Percentiles rank a stretch among this genome's conserved stretches.
Evolutionary conservation across 2,888 invertebrate species (phyloP).

Genomic region (Agonum fuliginosum): DNA sequence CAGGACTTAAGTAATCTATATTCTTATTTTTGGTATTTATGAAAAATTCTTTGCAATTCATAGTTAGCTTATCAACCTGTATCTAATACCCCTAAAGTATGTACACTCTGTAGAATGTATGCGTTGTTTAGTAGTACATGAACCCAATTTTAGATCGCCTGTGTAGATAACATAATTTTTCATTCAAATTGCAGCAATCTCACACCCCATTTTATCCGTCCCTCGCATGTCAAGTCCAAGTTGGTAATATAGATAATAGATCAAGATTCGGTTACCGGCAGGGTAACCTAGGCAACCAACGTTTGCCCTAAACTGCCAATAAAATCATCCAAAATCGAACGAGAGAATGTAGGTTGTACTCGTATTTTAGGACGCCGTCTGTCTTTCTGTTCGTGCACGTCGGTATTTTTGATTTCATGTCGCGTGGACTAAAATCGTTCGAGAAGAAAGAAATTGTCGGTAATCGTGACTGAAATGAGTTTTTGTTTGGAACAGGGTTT

Average conservation of each 20-base stretch:
- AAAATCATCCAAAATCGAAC: conserved; percentile 28
- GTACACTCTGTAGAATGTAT: no score
- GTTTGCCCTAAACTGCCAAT: conserved; percentile 29
- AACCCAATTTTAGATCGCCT: no score
- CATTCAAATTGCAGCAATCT: background rate
- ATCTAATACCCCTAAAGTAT: no score
- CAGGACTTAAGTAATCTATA: no score
- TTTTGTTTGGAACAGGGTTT: conserved; percentile 12
- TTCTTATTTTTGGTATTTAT: no score
- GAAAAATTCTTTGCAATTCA: no score
- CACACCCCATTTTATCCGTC: background rate
- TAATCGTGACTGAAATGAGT: conserved; percentile 19
- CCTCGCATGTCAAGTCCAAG: conserved; percentile 9
- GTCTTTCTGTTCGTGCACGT: conserved; percentile 11
- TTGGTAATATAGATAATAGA: conserved; percentile 36
- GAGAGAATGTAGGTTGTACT: conserved; percentile 23
- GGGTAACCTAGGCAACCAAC: conserved; percentile 6
- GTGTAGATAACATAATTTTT: background rate
- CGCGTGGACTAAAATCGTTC: conserved; percentile 24
- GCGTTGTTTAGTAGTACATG: no score
- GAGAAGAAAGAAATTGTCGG: conserved; percentile 14
- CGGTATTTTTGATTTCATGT: conserved; percentile 22
- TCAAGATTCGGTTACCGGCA: conserved; percentile 9
- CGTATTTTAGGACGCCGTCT: conserved; percentile 14
- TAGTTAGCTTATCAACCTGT: no score